Conservation (phyloP, 2,888 invertebrate species). For the Sarcophaga subvicina region DNA sequence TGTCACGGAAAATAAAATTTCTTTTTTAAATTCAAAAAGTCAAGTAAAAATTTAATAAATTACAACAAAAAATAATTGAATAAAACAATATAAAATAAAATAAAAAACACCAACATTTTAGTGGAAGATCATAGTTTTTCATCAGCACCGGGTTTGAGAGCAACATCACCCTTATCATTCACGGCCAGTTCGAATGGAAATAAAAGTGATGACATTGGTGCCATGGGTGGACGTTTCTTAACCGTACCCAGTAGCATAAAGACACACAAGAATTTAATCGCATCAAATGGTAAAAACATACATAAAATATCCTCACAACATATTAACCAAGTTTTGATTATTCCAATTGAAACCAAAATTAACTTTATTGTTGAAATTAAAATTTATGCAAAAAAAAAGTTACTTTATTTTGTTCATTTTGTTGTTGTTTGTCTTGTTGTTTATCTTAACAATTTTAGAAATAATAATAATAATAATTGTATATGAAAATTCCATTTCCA, state of each 20-base stretch:
- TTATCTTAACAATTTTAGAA: constrained; percentile 19
- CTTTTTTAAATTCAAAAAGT: too few relatives aligned
- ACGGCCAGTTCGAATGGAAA: constrained; percentile 77
- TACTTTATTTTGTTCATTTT: constrained; percentile 17
- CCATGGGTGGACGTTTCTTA: constrained; percentile 78
- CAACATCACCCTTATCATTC: constrained; percentile 76
- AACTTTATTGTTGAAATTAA: constrained; percentile 36
- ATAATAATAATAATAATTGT: too few relatives aligned
- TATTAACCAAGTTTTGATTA: constrained; percentile 1
- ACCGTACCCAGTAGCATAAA: constrained; percentile 78
- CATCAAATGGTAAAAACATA: constrained; percentile 71
- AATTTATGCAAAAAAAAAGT: not conserved
- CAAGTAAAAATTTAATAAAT: not conserved
- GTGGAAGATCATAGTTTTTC: constrained; percentile 80
- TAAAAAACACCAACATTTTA: constrained; percentile 73
- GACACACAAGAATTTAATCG: constrained; percentile 71
- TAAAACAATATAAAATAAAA: constrained; percentile 5
- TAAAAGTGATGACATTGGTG: constrained; percentile 74
- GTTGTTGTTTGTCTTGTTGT: constrained; percentile 23
- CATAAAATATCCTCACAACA: constrained; percentile 15
- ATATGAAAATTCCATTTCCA: constrained; percentile 24
- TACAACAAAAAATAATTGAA: not conserved
- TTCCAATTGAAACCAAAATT: constrained; percentile 14
- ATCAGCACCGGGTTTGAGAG: constrained; percentile 74
- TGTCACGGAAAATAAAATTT: too few relatives aligned